Base-by-base conservation (phyloP, 1,140 invertebrate genomes). In the Mesaphorura yosii region DNA sequence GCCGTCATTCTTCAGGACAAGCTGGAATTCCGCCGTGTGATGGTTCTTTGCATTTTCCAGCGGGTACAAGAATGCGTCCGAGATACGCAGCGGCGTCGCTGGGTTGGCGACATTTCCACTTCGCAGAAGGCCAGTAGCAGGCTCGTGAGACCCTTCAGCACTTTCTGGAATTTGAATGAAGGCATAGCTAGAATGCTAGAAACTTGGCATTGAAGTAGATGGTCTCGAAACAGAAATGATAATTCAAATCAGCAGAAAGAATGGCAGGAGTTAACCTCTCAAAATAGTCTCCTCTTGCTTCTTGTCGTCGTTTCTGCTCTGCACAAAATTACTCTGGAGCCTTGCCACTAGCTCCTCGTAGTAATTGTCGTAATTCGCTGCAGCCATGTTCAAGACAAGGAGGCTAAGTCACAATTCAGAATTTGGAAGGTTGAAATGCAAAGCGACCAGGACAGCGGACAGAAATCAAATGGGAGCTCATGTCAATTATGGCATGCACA, bases 11-110 rank as follows among this genome's bases (percentile, higher is more conserved):
- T 65, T 57, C 4, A 66, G 62, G 17, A 67, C 49, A 12, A 67
- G 51, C 38, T 73, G 68, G 56, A 69, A 74, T 22, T 66, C 64
- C 14, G 61, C 54, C 4, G 72, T 73, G 38, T 65, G 66, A 59
- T 73, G 72, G 6, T 60, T 58, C 26, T 62, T 61, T 0, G 58
- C 64, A 60, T 74, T 74, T 22, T 65, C 64, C n/a, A 59, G 46
- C 6, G 64, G 54, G 37, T 69, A 67, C 2, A 71, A 62, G 44
- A 69, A 66, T 1, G 73, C 64, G 15, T 50, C 51, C 22, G 57
- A 47, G 6, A 72, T 62, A 37, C 58, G 55, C 28, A 69, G 38
- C 10, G 57, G 40, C 31, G 10, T n/a, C 10, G 31, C n/a, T 45
- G 31, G 27, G 1, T 28, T 25, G 12, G 25, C 28, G 10, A 7